Conservation (phyloP, 2,888 invertebrate species). For the Lamellibrachia columna region DNA sequence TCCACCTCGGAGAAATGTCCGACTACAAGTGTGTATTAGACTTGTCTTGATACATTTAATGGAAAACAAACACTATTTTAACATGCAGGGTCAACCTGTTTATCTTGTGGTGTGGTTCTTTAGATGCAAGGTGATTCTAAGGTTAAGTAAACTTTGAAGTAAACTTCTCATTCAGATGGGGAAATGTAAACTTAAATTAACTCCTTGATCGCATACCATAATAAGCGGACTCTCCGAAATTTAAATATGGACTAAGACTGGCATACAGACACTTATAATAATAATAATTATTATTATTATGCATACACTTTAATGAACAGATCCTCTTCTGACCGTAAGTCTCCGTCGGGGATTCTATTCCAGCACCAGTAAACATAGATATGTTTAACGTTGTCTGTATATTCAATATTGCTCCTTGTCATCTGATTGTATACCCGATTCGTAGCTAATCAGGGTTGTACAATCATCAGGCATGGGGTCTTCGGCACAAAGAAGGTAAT, state of each 20-base stretch:
- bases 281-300: neutral
- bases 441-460: too few species aligned
- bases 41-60: too few species aligned
- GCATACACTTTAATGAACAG: neutral
- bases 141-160: neutral
- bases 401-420: too few species aligned
- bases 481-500: too few species aligned
- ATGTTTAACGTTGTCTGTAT: too few species aligned
- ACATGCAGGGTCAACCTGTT: too few species aligned
- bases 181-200: neutral
- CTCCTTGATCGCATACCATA: neutral
- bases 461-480: too few species aligned
- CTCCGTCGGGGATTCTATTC: too few species aligned
- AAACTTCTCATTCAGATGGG: neutral
- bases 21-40: neutral
- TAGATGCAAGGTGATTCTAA: neutral
- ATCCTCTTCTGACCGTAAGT: too few species aligned
- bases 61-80: neutral
- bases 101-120: neutral
- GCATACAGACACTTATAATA: neutral
- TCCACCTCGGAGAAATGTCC: conserved; percentile 49
- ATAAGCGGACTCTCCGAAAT: neutral
- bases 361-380: too few species aligned
- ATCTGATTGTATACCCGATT: too few species aligned
- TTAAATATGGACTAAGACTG: neutral